Conservation (phyloP, 2,113 vertebrate genomes). For the Oryzias woworae region DNA sequence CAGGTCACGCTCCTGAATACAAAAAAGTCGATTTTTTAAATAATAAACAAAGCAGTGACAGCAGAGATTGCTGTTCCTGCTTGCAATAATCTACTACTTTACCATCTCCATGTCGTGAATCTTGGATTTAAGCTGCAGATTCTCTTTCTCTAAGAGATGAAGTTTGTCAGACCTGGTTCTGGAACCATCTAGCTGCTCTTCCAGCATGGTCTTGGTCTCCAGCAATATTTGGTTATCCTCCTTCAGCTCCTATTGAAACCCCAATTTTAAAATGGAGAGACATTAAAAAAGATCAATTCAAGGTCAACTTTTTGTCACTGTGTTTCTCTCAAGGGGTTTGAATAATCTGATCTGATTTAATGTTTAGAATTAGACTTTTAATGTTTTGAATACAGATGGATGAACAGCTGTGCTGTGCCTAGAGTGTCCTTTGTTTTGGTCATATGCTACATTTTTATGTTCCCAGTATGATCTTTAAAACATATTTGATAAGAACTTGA, state of each 20-base stretch:
- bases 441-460: not conserved
- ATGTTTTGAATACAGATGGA: not conserved
- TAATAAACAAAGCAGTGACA: not conserved
- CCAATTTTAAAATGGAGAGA: not conserved
- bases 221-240: constrained; percentile 97
- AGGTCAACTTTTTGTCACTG: too few species aligned
- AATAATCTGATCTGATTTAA: too few species aligned
- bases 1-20: constrained; percentile 88
- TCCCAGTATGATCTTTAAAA: not conserved
- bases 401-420: not conserved
- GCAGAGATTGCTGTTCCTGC: not conserved
- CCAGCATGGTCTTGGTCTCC: constrained; percentile 96
- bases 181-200: constrained; percentile 91
- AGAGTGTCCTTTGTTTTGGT: not conserved
- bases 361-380: not conserved
- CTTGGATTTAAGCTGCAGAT: constrained; percentile 93
- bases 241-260: constrained; percentile 86
- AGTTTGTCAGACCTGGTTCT: constrained; percentile 93
- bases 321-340: too few species aligned
- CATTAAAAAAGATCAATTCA: too few species aligned
- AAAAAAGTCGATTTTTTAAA: not conserved
- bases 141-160: constrained; percentile 96
- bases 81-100: constrained; percentile 9
- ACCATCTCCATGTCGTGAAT: constrained; percentile 98
- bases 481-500: not conserved